These are phyloP conservation scores for Corythaixoides concolor DNA, from an alignment of 2,113 vertebrate genomes.

Conservation along the genomic window DNA sequence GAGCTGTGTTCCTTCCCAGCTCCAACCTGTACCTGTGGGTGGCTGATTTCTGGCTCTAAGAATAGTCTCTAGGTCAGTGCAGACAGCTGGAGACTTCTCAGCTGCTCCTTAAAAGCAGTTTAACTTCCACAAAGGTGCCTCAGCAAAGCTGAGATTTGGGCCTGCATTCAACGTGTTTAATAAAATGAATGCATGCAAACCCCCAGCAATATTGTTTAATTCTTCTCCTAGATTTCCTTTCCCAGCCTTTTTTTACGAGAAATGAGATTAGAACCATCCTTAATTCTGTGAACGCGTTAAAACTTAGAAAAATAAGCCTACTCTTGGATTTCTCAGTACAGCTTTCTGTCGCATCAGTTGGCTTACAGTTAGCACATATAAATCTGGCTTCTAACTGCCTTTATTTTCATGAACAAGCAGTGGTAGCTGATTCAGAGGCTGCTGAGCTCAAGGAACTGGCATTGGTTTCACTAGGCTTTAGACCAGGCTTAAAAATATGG, in stretches of 20 bases:
- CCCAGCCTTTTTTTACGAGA: neutral
- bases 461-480: neutral
- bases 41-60: neutral
- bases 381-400: neutral
- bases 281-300: neutral
- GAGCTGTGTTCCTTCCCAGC: neutral
- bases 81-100: neutral
- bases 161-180: neutral
- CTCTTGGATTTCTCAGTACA: neutral
- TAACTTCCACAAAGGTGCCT: neutral
- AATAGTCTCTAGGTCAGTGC: neutral
- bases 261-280: neutral
- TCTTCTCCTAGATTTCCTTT: neutral
- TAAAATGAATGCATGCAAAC: neutral
- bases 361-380: neutral
- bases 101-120: neutral
- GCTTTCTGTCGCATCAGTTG: neutral
- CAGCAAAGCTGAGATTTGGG: neutral
- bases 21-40: neutral
- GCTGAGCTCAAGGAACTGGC: neutral
- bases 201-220: neutral
- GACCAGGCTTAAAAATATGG: neutral
- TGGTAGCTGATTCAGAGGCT: neutral
- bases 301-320: neutral
- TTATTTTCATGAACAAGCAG: neutral